Evolutionary conservation across 23 tunicate species (phyloP), one percentile per base, ranked within the genome.

Genomic region (Halocynthia aurantium): DNA sequence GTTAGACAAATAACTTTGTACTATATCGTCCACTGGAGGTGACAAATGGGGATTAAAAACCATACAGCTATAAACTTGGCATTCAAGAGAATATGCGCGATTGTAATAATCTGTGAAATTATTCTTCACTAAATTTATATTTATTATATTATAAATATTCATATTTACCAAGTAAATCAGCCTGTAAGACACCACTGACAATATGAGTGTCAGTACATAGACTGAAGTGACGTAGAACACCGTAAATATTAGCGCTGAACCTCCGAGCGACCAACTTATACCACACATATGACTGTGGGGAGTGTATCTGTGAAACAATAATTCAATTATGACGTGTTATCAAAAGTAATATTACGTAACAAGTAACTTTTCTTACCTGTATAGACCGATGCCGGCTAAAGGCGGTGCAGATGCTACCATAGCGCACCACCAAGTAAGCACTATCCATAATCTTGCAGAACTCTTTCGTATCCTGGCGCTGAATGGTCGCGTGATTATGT

Each of bases 401-500:
- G 96, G 96, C 8, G 84, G 88, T 9, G 62, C 80, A 20, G 89
- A 80, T 9, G 80, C 71, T 6, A 89, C 65, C 6, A 76, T 52
- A 7, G 88, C 85, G 7, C 76, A 20, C 88, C 96, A 89, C 96
- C 96, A 89, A 5, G 83, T 20, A 5, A 81, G 55, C 50, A 70
- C 69, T 51, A 89, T 84, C 50, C 71, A 55, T 44, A 52, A 21
- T 51, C 83, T 79, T 6, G 84, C 96, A 44, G 73, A 65, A 20
- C 76, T 81, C 72, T 76, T 76, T 12, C 76, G 75, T 52, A 84
- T 76, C 1, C 88, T 55, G 22, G 82, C 76, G 57, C 81, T 84
- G 88, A 89, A 89, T 8, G 96, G 96, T 5, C 88, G 81, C 31
- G 85, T 89, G 1, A 89, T 75, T 50, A 89, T 82, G 72, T 89